These are phyloP conservation scores for Melanophora roralis DNA, from an alignment of 2,888 invertebrate species.

Conservation along the genomic window DNA sequence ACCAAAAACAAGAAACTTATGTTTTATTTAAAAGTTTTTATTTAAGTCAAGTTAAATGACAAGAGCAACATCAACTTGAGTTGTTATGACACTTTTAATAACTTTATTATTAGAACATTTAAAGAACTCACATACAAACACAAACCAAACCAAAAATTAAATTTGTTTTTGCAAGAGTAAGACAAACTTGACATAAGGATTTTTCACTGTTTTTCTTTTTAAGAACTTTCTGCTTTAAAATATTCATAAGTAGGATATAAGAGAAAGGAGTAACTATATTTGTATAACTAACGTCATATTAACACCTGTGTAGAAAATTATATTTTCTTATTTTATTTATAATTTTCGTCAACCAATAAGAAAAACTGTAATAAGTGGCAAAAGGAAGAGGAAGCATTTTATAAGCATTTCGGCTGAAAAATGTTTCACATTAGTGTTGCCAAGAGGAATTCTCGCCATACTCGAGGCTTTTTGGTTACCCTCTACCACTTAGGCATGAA, in stretches of 20 bases:
- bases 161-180: conserved; percentile 47
- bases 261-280: not conserved
- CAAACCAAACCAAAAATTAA: conserved; percentile 47
- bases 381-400: conserved; percentile 25
- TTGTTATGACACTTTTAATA: conserved; percentile 77
- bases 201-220: not conserved
- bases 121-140: conserved; percentile 63
- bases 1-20: conserved; percentile 38
- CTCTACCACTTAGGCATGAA: too few species aligned
- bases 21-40: conserved; percentile 41
- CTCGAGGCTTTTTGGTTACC: too few species aligned
- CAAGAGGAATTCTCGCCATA: too few species aligned
- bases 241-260: not conserved
- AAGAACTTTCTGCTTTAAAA: not conserved
- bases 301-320: conserved; percentile 25
- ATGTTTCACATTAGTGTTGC: not conserved
- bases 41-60: conserved; percentile 38
- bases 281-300: not conserved
- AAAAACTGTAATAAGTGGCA: conserved; percentile 18
- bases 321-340: conserved; percentile 22
- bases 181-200: conserved; percentile 40
- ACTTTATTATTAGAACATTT: conserved; percentile 75
- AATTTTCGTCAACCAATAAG: not conserved
- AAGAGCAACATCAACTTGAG: conserved; percentile 65
- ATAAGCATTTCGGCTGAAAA: conserved; percentile 43